Base-by-base conservation (phyloP, 2,888 invertebrate genomes). In the Andrena trimmerana region DNA sequence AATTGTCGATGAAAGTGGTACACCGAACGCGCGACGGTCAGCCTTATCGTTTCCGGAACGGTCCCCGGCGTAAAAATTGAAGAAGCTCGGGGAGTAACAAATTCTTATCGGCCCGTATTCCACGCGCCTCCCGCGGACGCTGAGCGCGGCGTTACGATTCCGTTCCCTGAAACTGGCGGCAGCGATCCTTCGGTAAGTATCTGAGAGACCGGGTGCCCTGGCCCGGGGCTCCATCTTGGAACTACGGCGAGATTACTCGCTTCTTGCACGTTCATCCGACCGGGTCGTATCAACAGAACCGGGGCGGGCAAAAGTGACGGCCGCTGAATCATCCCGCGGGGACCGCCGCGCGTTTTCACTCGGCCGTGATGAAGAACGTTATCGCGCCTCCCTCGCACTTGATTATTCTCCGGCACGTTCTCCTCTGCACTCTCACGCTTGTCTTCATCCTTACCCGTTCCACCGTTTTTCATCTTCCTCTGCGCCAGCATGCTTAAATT, bases 201-300 rank as follows among this genome's bases (percentile, higher is more conserved):
- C n/a, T 33, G 7, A 31, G 33, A 62, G 60, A 60, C 27, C 33
- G 16, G 67, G 8, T 16, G 20, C 7, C 52, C 27, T 16, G 42
- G 52, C 54, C 66, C 16, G 16, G 54, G 66, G 59, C 59, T 67
- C 69, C 70, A 66, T 71, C 66, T 54, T 59, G 54, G 57, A 71
- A 73, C 62, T 50, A 42, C 50, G 29, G 69, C 54, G 75, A 86
- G 70, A 78, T 73, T 75, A 71, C 80, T 63, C 57, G 74, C 27
- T 52, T 77, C 82, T 70, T 69, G 80, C 66, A 72, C 63, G 68
- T 77, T 76, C 33, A 52, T 69, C 67, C 27, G 8, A 27, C 65
- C 29, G 20, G 24, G 62, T 57, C 72, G 71, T 83, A 83, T 80
- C 83, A 81, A 73, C 70, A 52, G 75, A 83, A 80, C 77, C 65